phyloP scores from a whole-genome alignment of 1,140 invertebrate genomes.

The Arctopsyche grandis region DNA sequence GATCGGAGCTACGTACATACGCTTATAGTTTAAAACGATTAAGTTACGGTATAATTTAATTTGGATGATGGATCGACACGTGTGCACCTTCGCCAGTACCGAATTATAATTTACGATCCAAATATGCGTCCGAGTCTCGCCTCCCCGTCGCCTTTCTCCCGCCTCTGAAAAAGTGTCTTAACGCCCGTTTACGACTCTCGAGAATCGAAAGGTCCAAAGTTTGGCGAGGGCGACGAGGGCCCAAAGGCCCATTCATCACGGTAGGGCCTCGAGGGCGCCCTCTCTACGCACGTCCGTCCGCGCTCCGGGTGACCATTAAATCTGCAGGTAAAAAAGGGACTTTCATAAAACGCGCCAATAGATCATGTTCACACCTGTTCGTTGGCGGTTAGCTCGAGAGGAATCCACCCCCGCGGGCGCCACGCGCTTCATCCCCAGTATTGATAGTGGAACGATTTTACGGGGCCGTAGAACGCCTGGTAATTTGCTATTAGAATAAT shows the following conservation, averaged over 20 bases:
- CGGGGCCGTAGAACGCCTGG: neutral
- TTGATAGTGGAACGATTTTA: constrained; percentile 5
- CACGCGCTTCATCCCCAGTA: neutral
- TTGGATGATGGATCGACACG: no score
- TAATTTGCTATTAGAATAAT: constrained; percentile 31
- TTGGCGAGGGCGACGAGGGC: neutral
- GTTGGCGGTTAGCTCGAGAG: constrained; percentile 18
- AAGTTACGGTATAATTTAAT: no score
- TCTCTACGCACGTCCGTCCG: neutral
- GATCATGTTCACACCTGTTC: constrained; percentile 54
- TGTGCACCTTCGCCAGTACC: no score
- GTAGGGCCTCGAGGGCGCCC: neutral
- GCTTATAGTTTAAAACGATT: no score
- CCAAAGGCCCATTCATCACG: neutral
- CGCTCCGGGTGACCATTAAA: constrained; percentile 54
- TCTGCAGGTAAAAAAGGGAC: constrained; percentile 47
- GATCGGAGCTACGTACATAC: no score
- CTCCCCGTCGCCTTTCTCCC: no score
- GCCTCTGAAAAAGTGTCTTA: neutral
- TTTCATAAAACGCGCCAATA: constrained; percentile 52
- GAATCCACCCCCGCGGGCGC: no score
- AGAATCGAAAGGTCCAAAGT: neutral
- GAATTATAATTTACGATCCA: no score
- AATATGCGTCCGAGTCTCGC: no score
- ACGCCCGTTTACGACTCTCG: neutral